These are phyloP conservation scores for Linyphia triangularis DNA, from an alignment of 2,888 invertebrate genomes.

Conservation along the genomic window DNA sequence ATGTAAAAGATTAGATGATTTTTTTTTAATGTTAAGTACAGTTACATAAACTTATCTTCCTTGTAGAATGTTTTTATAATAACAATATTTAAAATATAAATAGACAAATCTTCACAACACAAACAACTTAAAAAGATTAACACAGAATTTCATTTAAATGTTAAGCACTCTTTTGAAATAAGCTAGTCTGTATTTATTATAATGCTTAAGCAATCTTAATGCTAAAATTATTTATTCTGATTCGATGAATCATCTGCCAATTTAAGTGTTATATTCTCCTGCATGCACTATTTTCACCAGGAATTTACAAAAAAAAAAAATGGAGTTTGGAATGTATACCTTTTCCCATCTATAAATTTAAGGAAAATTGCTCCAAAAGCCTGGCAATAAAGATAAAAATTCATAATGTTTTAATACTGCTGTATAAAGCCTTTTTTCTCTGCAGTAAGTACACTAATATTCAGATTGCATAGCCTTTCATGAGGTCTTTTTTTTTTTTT, in stretches of 20 bases:
- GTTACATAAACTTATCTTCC: constrained; percentile 9
- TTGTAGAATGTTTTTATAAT: constrained; percentile 7
- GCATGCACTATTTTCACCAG: neutral
- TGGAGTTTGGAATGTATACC: constrained; percentile 23
- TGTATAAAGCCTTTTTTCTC: constrained; percentile 1
- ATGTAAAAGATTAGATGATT: neutral
- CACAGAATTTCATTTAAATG: neutral
- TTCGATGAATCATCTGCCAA: neutral
- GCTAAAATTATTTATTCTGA: neutral
- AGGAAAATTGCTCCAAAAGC: neutral
- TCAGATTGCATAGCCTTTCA: neutral
- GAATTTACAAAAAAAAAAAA: neutral
- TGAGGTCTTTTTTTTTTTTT: neutral
- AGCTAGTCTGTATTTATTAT: neutral
- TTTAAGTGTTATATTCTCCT: neutral
- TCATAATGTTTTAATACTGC: constrained; percentile 22
- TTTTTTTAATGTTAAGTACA: constrained; percentile 39
- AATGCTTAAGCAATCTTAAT: neutral
- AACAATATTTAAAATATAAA: constrained; percentile 38
- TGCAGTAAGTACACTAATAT: constrained; percentile 8
- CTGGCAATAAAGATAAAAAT: neutral
- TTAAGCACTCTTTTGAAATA: constrained; percentile 20
- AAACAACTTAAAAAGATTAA: constrained; percentile 38
- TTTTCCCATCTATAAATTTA: neutral
- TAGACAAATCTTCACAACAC: constrained; percentile 36